Evolutionary conservation across 64 coral and sea anemone genomes (phyloP).

Genomic region (Actinia equina): DNA sequence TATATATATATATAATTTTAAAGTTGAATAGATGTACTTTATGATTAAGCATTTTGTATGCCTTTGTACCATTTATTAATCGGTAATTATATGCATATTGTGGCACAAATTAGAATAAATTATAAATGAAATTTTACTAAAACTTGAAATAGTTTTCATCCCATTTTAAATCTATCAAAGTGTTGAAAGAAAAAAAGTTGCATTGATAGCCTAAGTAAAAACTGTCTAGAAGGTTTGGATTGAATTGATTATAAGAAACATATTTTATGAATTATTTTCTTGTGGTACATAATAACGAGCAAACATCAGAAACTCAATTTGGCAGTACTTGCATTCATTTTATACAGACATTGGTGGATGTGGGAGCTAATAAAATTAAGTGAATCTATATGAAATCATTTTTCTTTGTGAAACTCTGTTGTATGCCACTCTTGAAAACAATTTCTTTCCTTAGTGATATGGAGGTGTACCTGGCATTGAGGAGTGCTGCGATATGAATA

Average conservation of each 20-base stretch:
- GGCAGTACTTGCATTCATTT: not conserved
- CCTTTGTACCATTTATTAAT: not conserved
- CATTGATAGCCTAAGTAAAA: slow-evolving; percentile 1
- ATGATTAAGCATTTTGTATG: not conserved
- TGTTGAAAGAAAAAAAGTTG: slow-evolving; percentile 8
- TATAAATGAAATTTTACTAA: not conserved
- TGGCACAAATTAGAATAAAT: slow-evolving; percentile 1
- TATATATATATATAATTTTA: not conserved
- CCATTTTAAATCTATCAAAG: not conserved
- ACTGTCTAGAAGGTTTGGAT: not conserved
- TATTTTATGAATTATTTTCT: slow-evolving; percentile 4
- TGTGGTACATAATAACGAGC: not conserved
- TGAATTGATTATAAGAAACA: not conserved
- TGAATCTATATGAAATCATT: not conserved
- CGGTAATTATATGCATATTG: not conserved
- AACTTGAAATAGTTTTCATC: not conserved
- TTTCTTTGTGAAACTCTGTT: not conserved
- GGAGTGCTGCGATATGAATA: not conserved
- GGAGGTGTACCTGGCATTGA: slow-evolving; percentile 29
- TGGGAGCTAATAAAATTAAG: not conserved
- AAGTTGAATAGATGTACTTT: not conserved
- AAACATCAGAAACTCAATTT: not conserved
- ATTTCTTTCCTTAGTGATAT: slow-evolving; percentile 4
- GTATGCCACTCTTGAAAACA: slow-evolving; percentile 20
- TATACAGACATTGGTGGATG: not conserved